Base-by-base conservation (phyloP, 2,113 vertebrate species). In the Mellivora capensis region DNA sequence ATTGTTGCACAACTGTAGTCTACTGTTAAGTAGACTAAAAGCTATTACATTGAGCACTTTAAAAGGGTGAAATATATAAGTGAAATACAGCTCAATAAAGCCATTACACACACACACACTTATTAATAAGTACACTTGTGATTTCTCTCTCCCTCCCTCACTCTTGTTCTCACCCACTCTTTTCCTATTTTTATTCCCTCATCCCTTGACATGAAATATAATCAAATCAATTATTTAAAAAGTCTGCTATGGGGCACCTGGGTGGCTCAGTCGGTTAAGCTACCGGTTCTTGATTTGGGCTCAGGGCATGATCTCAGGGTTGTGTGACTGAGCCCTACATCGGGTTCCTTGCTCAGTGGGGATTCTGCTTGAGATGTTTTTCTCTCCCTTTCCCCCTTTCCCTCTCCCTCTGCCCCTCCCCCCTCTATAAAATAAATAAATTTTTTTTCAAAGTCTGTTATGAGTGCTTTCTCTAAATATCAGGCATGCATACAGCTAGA, bases 201-300 rank as follows among this genome's bases (percentile, higher is more conserved):
- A 64, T 72, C 64, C 57, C 77, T 87, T 90, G 52, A 88, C 81
- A 49, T 81, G 59, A 59, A 84, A 90, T 17, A 64, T 52, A 93
- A 93, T 82, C 69, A 94, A 94, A 93, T 95, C 85, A 96, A 94
- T 95, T 87, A 61, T 83, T 96, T 96, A 44, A 77, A 88, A 96
- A 87, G 9, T 84, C 74, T 95, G 29, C 27, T 93, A 79, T 47
- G 37, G 34, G 67, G 34, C 34, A 37, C 67, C 67, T 69, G 67
- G 34, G 34, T n/a, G 34, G 34, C 18, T 69, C 67, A 37, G 18
- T 21, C 34, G 0, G 34, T n/a, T 69, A 69, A 69, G 67, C 34
- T 37, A 69, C 34, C 37, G 34, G 67, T n/a, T 37, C n/a, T 69
- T 37, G 67, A 37, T 69, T 69, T 37, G 4, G 3, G 18, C 67